phyloP scores from a whole-genome alignment of 2,888 invertebrate genomes.

The Drosophila fungiperda region DNA sequence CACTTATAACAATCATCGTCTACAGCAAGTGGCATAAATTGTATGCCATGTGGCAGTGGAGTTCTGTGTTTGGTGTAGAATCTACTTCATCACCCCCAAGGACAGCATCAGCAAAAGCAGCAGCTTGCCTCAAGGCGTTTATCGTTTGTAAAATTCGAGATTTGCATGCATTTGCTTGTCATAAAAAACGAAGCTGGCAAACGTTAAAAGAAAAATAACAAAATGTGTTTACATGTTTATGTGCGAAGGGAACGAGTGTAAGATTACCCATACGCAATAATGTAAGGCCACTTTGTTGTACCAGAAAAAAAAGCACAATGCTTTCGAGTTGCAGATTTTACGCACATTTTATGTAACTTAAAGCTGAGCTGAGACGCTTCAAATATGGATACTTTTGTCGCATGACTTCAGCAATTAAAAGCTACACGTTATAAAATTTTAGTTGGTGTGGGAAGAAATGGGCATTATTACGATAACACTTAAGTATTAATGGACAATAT shows the following conservation, averaged over 20 bases:
- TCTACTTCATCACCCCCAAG: constrained; percentile 12
- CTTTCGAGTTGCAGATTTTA: constrained; percentile 3
- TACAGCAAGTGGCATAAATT: constrained; percentile 65
- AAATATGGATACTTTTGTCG: constrained; percentile 18
- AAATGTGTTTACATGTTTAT: constrained; percentile 75
- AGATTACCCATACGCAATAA: constrained; percentile 73
- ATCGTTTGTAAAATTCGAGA: constrained; percentile 79
- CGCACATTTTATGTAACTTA: constrained; percentile 19
- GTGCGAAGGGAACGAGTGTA: constrained; percentile 57
- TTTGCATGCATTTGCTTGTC: constrained; percentile 78
- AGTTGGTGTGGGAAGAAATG: constrained; percentile 26
- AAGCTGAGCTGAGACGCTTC: constrained; percentile 11
- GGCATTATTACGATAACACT: constrained; percentile 48
- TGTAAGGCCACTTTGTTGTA: constrained; percentile 65
- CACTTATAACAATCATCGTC: constrained; percentile 8
- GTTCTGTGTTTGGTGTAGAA: constrained; percentile 4
- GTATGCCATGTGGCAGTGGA: constrained; percentile 39
- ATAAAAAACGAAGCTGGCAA: constrained; percentile 56
- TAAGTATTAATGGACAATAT: constrained; percentile 39
- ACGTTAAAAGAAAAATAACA: constrained; percentile 48
- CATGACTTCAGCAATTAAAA: constrained; percentile 57
- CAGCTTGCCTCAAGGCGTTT: constrained; percentile 76
- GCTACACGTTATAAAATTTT: constrained; percentile 45
- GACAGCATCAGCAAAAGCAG: constrained; percentile 27
- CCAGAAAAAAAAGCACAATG: constrained; percentile 11